phyloP scores from a whole-genome alignment of 2,888 invertebrate genomes.

The Phragmatobia fuliginosa region DNA sequence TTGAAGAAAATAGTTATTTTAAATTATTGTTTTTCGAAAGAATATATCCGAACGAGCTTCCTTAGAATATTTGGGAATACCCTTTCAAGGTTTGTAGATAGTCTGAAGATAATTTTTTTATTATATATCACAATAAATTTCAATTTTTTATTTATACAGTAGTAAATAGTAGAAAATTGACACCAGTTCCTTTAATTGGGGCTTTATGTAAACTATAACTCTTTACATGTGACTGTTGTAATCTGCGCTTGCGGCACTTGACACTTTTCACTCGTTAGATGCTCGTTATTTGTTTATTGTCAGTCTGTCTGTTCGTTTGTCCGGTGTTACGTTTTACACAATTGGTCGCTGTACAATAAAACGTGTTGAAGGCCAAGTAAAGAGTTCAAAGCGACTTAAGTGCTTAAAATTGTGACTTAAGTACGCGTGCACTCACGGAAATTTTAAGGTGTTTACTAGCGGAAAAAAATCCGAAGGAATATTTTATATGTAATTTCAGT shows the following conservation, averaged over 20 bases:
- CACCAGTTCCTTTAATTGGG: background rate
- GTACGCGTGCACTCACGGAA: background rate
- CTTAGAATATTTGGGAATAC: too few species aligned
- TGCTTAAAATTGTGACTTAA: background rate
- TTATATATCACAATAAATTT: background rate
- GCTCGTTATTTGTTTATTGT: constrained; percentile 83
- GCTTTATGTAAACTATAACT: constrained; percentile 11
- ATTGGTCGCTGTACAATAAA: constrained; percentile 72
- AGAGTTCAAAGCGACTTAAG: constrained; percentile 16
- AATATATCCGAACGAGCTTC: background rate
- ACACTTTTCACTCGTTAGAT: constrained; percentile 83
- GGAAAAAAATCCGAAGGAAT: background rate
- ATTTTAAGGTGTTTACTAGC: background rate
- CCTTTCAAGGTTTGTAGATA: background rate
- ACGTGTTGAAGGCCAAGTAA: constrained; percentile 45
- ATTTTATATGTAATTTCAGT: background rate
- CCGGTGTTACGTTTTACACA: constrained; percentile 58
- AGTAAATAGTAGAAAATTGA: background rate
- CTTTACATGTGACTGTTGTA: constrained; percentile 26
- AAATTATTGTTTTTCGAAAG: background rate
- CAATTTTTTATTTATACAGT: background rate
- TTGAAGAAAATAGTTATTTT: background rate
- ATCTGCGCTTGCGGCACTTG: constrained; percentile 55
- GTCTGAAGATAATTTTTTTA: background rate
- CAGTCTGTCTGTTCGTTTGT: constrained; percentile 68